These are phyloP conservation scores for Luehdorfia chinensis DNA, from an alignment of 1,140 invertebrate genomes.

Conservation along the genomic window DNA sequence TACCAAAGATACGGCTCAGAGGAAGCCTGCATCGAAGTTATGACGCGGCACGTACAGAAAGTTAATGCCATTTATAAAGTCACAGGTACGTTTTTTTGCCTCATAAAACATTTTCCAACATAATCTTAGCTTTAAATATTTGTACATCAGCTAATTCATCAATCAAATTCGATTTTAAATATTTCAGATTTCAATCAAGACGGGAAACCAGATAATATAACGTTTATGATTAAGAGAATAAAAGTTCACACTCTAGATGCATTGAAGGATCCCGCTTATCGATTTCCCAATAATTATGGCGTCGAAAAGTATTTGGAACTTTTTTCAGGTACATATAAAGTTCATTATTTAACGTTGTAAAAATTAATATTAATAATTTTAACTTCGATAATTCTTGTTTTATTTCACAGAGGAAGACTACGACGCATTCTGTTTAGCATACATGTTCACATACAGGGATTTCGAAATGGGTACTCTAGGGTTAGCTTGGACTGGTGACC, in stretches of 20 bases:
- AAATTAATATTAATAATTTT: too few relatives aligned
- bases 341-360: too few relatives aligned
- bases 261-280: conserved; percentile 88
- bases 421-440: conserved; percentile 98
- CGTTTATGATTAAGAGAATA: conserved; percentile 97
- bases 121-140: too few relatives aligned
- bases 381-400: too few relatives aligned
- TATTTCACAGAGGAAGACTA: conserved; percentile 92
- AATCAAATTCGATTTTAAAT: too few relatives aligned
- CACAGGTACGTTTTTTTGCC: conserved; percentile 84
- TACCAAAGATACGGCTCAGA: conserved; percentile 94
- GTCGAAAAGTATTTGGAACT: conserved; percentile 96
- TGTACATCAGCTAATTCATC: too few relatives aligned
- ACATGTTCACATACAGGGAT: conserved; percentile 99
- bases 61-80: conserved; percentile 95
- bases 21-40: conserved; percentile 96
- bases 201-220: conserved; percentile 93
- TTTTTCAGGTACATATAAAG: conserved; percentile 85
- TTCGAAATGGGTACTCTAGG: conserved; percentile 99
- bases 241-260: conserved; percentile 94
- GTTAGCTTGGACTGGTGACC: conserved; percentile 97
- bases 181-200: conserved; percentile 95
- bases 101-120: too few relatives aligned
- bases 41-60: conserved; percentile 95
- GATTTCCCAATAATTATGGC: conserved; percentile 94